Evolutionary conservation across 2,113 vertebrate genomes (phyloP), one percentile per base, ranked within the genome.

Genomic region (Malurus elegans): DNA sequence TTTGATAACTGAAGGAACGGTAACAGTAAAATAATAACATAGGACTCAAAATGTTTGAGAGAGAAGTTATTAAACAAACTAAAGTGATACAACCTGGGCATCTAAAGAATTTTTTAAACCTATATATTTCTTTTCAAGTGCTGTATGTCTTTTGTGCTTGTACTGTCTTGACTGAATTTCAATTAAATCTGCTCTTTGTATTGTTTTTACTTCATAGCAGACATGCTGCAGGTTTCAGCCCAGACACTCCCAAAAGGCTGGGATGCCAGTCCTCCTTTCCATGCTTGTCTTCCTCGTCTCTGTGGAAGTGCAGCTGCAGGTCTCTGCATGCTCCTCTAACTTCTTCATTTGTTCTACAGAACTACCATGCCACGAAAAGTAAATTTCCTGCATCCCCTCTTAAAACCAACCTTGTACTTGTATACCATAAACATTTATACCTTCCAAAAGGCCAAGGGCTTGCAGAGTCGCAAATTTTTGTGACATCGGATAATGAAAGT

Each of bases 401-500:
- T 38, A 25, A 85, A 84, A 64, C 9, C 14, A 72, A 23, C 44
- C 14, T 31, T 31, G 16, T 15, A 50, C 32, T 66, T 69, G 4
- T 15, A 71, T 14, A 16, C n/a, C 38, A 4, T 84, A 92, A 95
- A 79, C 73, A 92, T 79, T 58, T 73, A n/a, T 38, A 36, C 48
- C 25, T 74, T 71, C 69, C 64, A 17, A 70, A 90, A 81, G 11
- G 8, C 16, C 32, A 7, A 2, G 7, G 2, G 8, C 29, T 70
- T 54, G 56, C 65, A 70, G 7, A 36, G 20, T 10, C 64, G 67
- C 78, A 54, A 14, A 20, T 16, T 47, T 82, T 53, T 16, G 20
- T 28, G 38, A n/a, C 31, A 5, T 0, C 10, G 29, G 14, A 6
- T 32, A 54, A 45, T 1, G 44, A 29, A 45, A 66, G 73, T 2